Evolutionary conservation across 2,113 vertebrate species (phyloP), one percentile per base, ranked within the genome.

Genomic region (Callocephalon fimbriatum): DNA sequence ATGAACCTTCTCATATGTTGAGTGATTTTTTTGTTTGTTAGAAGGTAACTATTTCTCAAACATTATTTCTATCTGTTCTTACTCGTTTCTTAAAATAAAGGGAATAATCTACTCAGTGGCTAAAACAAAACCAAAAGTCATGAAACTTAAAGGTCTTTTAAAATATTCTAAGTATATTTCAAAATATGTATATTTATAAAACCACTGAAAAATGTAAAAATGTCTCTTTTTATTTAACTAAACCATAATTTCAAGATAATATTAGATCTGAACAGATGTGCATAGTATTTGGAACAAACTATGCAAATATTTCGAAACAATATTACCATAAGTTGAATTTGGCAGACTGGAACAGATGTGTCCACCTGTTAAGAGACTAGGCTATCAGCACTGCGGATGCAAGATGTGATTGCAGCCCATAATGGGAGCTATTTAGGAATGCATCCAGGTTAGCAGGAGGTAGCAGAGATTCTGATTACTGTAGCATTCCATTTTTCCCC

Each of bases 341-440:
- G 97, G 95, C 95, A 95, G 89, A 83, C 87, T 51, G 75, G 96
- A 98, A 97, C 98, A 98, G 98, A 97, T 97, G 97, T 94, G 96
- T 98, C 96, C 96, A 98, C 97, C 97, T 98, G 97, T 98, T 97
- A 94, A 66, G 90, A 95, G 96, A 92, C 91, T 50, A 91, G 81
- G 45, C 94, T 77, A 82, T 94, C 51, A 38, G 84, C 95, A 73
- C 79, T 93, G 78, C 96, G 93, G 90, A 95, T 91, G 92, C 83
- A 94, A 95, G 84, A 97, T 94, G 73, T 95, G 91, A 94, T 44
- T 95, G 93, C 96, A 80, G 76, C 72, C 86, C 29, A 15, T 94
- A 92, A 94, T 80, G 45, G 86, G 81, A 87, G 44, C 59, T 97
- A 18, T 97, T 97, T 98, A 91, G 94, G 96, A 96, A 97, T 91